Conservation (phyloP, 1,140 invertebrate genomes). For the Drosophila persimilis region DNA sequence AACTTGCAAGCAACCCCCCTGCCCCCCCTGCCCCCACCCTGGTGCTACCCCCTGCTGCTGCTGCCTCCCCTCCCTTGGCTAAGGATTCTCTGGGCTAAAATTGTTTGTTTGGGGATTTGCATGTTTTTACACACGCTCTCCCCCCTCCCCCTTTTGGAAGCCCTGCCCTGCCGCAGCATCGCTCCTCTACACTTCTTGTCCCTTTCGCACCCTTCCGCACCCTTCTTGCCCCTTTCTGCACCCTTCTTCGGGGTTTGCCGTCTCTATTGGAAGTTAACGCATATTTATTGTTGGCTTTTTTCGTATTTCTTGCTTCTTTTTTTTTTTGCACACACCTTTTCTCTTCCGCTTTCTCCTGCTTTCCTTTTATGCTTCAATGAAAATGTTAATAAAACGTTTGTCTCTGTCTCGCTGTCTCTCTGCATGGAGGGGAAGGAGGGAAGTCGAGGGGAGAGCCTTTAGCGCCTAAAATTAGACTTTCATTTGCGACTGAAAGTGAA, state of each 20-base stretch:
- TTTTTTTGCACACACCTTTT: conserved; percentile 58
- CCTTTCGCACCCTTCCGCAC: no score
- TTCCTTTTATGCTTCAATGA: conserved; percentile 71
- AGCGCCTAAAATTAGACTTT: conserved; percentile 77
- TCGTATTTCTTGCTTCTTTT: no score
- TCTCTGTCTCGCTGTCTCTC: conserved; percentile 41
- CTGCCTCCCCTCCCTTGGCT: conserved; percentile 26
- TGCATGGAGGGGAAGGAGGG: neutral
- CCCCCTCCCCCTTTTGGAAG: no score
- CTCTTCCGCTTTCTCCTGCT: conserved; percentile 18
- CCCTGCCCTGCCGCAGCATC: conserved; percentile 1
- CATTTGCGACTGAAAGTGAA: conserved; percentile 42
- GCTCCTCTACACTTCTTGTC: no score
- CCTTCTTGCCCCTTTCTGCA: neutral
- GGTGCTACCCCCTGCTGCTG: conserved; percentile 30
- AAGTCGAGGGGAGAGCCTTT: conserved; percentile 44
- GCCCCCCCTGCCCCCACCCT: no score
- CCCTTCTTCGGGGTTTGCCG: conserved; percentile 7
- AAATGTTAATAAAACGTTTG: conserved; percentile 77
- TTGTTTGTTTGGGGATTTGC: conserved; percentile 81
- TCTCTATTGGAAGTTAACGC: conserved; percentile 75
- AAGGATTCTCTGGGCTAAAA: conserved; percentile 50
- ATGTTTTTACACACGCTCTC: conserved; percentile 63
- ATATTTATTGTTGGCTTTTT: conserved; percentile 77
- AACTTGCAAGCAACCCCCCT: conserved; percentile 21